Base-by-base conservation (phyloP, 1,140 invertebrate genomes). In the Hyles euphorbiae region DNA sequence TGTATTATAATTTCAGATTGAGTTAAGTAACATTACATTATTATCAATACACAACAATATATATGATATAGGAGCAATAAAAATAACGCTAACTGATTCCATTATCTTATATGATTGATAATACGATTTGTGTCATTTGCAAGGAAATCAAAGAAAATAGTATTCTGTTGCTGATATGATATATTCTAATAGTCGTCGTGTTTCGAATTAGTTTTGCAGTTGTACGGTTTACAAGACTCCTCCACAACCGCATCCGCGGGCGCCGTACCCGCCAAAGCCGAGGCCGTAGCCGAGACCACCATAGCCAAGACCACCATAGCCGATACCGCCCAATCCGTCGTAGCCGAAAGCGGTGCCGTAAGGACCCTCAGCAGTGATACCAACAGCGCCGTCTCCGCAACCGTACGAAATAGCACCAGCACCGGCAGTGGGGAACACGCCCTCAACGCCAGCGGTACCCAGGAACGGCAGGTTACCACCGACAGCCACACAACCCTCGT, bases 401-500 rank as follows among this genome's bases (percentile, higher is more conserved):
- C 48, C 48, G 48, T 70, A 68, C 3, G 61, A 51, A 32, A 74
- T 61, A 5, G 63, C 65, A 4, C 74, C 74, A 52, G 61, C 45
- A 32, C 74, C 74, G 52, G 53, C 48, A 8, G 69, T 67, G 1
- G 74, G 74, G 8, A 76, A 40, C 4, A 63, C 64, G 2, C 68
- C 70, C 56, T 73, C 67, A 45, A 70, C 5, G 45, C 7, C 56
- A 6, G 36, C 49, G 32, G 57, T 43, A 45, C 65, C 63, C n/a
- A 60, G 7, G 22, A 60, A 60, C 1, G 58, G 58, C 22, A 60
- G 46, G 11, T 47, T 43, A 22, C 60, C 58, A 47, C 22, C 51
- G 9, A 66, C 57, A 32, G 49, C 53, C 34, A 64, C 34, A 22
- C 45, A 43, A 34, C 60, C 63, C 5, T 54, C 46, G 43, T 53